phyloP scores from a whole-genome alignment of 2,113 vertebrate genomes.

The Bujurquina vittata region DNA sequence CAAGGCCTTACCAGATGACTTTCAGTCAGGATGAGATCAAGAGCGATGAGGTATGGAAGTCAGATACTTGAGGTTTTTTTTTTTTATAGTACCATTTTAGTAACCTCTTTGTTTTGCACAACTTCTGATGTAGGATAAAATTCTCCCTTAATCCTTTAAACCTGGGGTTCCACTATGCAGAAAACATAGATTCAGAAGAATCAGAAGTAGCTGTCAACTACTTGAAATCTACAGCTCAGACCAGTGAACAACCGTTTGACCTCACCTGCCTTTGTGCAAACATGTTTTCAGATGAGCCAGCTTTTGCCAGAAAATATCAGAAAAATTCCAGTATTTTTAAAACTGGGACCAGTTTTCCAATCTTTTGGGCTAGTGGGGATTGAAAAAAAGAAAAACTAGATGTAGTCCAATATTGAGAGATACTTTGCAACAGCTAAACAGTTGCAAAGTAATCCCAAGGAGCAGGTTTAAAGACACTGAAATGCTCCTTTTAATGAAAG shows the following conservation, averaged over 20 bases:
- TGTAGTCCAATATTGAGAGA: neutral
- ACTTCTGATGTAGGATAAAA: conserved; percentile 4
- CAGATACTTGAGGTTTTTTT: conserved; percentile 1
- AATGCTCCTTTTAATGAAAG: neutral
- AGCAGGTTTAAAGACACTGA: neutral
- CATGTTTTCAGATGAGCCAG: neutral
- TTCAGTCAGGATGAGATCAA: conserved; percentile 26
- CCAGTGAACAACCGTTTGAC: conserved; percentile 9
- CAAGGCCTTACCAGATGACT: conserved; percentile 23
- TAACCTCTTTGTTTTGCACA: neutral
- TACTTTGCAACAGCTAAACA: neutral
- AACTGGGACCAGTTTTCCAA: neutral
- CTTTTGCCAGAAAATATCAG: neutral
- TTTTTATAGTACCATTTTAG: neutral
- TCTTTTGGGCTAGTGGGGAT: neutral
- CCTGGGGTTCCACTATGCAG: conserved; percentile 45
- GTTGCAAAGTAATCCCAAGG: neutral
- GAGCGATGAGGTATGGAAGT: conserved; percentile 18
- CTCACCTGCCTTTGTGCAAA: neutral
- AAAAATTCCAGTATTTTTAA: neutral
- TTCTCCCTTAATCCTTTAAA: neutral
- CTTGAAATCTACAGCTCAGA: neutral
- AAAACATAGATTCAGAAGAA: neutral
- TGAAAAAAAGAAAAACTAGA: neutral
- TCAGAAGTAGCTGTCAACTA: neutral